Percentiles rank a stretch among this genome's conserved stretches.
These are phyloP conservation scores for Brienomyrus brachyistius DNA, from an alignment of 2,113 vertebrate species.

Conservation along the genomic window DNA sequence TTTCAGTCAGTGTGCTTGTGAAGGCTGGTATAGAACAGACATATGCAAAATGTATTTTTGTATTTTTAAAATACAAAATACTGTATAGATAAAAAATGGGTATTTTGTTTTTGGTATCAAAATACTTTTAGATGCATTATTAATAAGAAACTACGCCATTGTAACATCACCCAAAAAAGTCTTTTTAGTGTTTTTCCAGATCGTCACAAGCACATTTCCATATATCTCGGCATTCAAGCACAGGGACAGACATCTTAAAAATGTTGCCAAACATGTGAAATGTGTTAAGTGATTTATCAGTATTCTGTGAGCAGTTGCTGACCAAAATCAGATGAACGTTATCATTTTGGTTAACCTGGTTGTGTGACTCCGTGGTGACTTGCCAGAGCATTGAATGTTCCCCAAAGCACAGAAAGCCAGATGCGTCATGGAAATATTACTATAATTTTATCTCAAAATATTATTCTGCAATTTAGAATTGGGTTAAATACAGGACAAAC, in stretches of 20 bases:
- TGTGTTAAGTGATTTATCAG: neutral
- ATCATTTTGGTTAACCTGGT: neutral
- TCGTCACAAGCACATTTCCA: neutral
- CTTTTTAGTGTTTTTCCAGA: neutral
- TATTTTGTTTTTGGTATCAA: neutral
- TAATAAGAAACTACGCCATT: neutral
- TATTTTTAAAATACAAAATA: neutral
- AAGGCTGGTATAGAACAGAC: neutral
- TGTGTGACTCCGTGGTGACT: neutral
- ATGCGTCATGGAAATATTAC: neutral
- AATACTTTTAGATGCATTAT: neutral
- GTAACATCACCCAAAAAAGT: neutral
- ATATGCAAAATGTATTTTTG: neutral
- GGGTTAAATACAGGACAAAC: neutral
- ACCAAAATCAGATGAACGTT: neutral
- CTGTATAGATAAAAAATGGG: neutral
- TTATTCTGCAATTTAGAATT: neutral
- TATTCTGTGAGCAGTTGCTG: neutral
- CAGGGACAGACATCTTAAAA: neutral
- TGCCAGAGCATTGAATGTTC: neutral
- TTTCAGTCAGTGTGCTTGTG: neutral
- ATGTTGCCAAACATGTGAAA: neutral
- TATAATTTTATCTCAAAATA: neutral
- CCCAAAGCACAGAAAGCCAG: neutral
- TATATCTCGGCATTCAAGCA: neutral